Conservation (phyloP, 2,888 invertebrate genomes). For the Leucophenga montana region DNA sequence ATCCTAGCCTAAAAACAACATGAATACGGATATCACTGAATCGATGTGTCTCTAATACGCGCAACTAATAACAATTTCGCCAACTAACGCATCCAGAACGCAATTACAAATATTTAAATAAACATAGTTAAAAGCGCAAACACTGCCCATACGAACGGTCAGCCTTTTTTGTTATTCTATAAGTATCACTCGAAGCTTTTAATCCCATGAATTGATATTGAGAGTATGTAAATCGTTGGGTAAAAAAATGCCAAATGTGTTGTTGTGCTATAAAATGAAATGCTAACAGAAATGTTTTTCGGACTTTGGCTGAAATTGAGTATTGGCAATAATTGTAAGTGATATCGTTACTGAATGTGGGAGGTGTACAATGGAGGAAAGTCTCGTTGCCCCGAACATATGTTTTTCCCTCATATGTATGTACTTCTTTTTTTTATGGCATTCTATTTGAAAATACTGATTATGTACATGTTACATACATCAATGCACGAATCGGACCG, state of each 20-base stretch:
- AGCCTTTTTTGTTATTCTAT: neutral
- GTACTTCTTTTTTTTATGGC: conserved; percentile 30
- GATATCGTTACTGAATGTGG: conserved; percentile 3
- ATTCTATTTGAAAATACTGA: conserved; percentile 67
- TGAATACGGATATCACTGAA: no score
- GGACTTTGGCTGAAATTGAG: neutral
- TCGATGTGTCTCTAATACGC: no score
- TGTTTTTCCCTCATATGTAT: neutral
- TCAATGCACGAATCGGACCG: conserved; percentile 54
- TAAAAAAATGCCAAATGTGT: neutral
- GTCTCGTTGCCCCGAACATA: neutral
- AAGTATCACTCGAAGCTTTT: conserved; percentile 1
- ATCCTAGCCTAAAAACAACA: no score
- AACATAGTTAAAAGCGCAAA: conserved; percentile 24
- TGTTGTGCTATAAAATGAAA: conserved; percentile 24
- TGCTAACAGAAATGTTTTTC: conserved; percentile 19
- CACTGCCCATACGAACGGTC: neutral
- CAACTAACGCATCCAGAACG: neutral
- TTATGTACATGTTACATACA: conserved; percentile 70
- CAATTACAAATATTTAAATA: conserved; percentile 28
- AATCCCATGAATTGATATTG: conserved; percentile 14
- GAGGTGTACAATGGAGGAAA: neutral
- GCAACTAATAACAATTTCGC: conserved; percentile 24
- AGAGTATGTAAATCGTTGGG: neutral
- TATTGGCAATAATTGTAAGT: conserved; percentile 20